Conservation (phyloP, 2,797 vertebrate species). For the Gallinago solitaria region DNA sequence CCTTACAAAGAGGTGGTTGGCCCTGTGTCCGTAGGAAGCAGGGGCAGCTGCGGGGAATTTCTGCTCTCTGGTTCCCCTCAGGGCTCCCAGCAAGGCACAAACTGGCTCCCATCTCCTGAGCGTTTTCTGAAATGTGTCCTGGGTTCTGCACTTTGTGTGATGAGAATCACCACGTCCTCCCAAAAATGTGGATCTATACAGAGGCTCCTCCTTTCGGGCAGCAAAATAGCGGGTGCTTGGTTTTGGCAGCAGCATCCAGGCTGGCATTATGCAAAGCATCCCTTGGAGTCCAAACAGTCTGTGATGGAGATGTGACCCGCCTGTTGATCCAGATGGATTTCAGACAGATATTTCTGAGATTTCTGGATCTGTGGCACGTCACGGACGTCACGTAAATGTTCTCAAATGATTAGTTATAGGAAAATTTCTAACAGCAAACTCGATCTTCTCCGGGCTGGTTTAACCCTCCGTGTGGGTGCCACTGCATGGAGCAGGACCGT, state of each 20-base stretch:
- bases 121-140: not conserved
- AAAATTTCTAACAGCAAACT: not conserved
- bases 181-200: not conserved
- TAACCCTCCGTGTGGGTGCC: not conserved
- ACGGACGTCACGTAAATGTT: not conserved
- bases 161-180: not conserved
- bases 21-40: accelerated
- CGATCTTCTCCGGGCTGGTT: not conserved
- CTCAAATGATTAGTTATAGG: not conserved
- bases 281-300: not conserved
- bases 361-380: not conserved
- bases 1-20: accelerated
- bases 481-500: not conserved
- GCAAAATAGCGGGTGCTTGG: not conserved
- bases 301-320: not conserved
- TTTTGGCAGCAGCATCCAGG: not conserved
- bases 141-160: not conserved
- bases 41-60: not conserved
- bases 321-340: not conserved
- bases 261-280: not conserved
- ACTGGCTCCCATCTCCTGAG: not conserved
- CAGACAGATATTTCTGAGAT: not conserved
- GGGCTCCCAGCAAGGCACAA: not conserved
- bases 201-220: not conserved
- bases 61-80: not conserved